phyloP scores from a whole-genome alignment of 2,797 vertebrate species.

The Vireo griseus region DNA sequence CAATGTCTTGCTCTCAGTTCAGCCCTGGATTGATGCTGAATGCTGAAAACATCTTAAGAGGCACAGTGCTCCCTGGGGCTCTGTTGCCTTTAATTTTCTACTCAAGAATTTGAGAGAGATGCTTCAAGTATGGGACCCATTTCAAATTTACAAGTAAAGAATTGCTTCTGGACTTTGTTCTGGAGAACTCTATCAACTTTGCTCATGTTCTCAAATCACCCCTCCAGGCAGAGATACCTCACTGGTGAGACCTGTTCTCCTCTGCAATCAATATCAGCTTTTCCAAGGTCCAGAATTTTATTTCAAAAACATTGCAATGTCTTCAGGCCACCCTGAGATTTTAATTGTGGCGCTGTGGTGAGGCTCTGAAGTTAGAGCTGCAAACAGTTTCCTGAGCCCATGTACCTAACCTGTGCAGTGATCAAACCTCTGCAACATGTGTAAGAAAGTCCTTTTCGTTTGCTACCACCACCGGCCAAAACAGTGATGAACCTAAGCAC shows the following conservation, averaged over 20 bases:
- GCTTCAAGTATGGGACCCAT: not conserved
- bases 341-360: not conserved
- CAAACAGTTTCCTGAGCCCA: not conserved
- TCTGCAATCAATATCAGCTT: not conserved
- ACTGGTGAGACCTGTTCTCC: not conserved
- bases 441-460: not conserved
- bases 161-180: not conserved
- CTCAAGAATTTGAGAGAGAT: not conserved
- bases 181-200: not conserved
- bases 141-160: not conserved
- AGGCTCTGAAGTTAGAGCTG: not conserved
- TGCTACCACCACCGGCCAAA: not conserved
- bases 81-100: not conserved
- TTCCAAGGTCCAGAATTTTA: not conserved
- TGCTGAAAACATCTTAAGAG: not conserved
- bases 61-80: not conserved
- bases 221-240: not conserved
- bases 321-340: not conserved
- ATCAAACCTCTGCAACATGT: not conserved
- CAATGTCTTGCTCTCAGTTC: not conserved
- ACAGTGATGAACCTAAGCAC: not conserved
- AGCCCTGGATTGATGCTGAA: not conserved
- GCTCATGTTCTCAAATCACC: not conserved
- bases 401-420: not conserved
- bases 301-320: not conserved